Base-by-base conservation (phyloP, 2,797 vertebrate genomes). In the Anomalospiza imberbis region DNA sequence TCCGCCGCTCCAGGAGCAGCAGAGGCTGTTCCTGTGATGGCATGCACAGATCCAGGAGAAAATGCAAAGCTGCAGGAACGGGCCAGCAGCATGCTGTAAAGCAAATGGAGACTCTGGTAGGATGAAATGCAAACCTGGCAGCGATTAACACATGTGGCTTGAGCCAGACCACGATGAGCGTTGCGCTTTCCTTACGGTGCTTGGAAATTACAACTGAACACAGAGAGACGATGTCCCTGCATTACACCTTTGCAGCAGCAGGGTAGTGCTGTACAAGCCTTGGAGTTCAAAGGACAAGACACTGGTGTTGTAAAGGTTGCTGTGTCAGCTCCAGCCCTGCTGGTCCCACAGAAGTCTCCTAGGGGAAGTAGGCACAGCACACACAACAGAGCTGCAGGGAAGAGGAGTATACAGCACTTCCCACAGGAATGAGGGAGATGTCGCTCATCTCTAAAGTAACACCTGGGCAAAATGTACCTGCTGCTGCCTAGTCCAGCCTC, bases 111-210 rank as follows among this genome's bases (percentile, higher is more conserved):
- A 45, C 47, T 50, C 19, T 25, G 42, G 67, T 24, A 17, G 42
- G 66, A 57, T 34, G 48, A 84, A 72, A 85, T 40, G 60, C 12
- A 91, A 91, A 65, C 31, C 44, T 15, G 36, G 44, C 50, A 55
- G 65, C 1, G 2, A 85, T 40, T 44, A 75, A 85, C 65, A 78
- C 3, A 0, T 3, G 1, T 0, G 1, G 58, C 18, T 71, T 29
- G 13, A 79, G 55, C 44, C 38, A 67, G 71, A 63, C 13, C 57
- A 61, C 1, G 3, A 28, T 8, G 1, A 65, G 40, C 0, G 0
- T 12, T 55, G 50, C 0, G 0, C 36, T 32, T 51, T 29, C 34
- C 72, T 53, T 13, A n/a, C 1, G 1, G 42, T 6, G 13, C 22
- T 38, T 32, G 51, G 44, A 42, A 89, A 53, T 15, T 4, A 8